These are phyloP conservation scores for Trachemys scripta DNA, from an alignment of 2,113 vertebrate genomes.

Conservation along the genomic window DNA sequence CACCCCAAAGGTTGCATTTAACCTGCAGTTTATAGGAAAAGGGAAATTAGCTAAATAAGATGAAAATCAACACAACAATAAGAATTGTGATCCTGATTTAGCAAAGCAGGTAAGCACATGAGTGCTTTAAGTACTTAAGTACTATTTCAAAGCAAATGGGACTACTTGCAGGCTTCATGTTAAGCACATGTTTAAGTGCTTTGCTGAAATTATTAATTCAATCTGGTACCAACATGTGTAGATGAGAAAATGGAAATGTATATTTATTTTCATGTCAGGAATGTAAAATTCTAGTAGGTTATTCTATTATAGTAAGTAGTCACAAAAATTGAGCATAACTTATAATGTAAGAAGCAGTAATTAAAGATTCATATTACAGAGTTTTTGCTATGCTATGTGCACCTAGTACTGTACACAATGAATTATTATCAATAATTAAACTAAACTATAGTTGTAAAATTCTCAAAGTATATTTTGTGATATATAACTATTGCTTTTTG, in stretches of 20 bases:
- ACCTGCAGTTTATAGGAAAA: not conserved
- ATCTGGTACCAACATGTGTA: slow-evolving; percentile 6
- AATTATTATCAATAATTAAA: slow-evolving; percentile 76
- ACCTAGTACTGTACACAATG: slow-evolving; percentile 48
- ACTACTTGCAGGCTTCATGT: not conserved
- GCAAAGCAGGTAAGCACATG: not conserved
- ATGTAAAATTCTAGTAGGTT: slow-evolving; percentile 33
- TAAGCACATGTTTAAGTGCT: slow-evolving; percentile 13
- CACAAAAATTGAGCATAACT: slow-evolving; percentile 16
- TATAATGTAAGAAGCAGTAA: slow-evolving; percentile 18
- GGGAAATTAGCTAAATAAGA: not conserved
- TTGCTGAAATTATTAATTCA: slow-evolving; percentile 21
- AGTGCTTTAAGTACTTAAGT: not conserved
- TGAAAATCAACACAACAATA: not conserved
- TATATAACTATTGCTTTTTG: slow-evolving; percentile 53
- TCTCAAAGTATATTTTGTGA: slow-evolving; percentile 48
- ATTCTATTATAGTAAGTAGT: slow-evolving; percentile 52
- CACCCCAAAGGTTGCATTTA: not conserved
- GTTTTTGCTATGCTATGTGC: slow-evolving; percentile 47
- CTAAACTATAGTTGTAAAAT: slow-evolving; percentile 52
- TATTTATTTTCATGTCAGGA: slow-evolving; percentile 16
- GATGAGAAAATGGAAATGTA: slow-evolving; percentile 46
- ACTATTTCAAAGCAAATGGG: not conserved
- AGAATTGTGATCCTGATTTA: not conserved
- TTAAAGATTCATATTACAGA: slow-evolving; percentile 73